These are phyloP conservation scores for Acrocephalus kingi DNA, from an alignment of 2,113 vertebrate species.

Conservation along the genomic window DNA sequence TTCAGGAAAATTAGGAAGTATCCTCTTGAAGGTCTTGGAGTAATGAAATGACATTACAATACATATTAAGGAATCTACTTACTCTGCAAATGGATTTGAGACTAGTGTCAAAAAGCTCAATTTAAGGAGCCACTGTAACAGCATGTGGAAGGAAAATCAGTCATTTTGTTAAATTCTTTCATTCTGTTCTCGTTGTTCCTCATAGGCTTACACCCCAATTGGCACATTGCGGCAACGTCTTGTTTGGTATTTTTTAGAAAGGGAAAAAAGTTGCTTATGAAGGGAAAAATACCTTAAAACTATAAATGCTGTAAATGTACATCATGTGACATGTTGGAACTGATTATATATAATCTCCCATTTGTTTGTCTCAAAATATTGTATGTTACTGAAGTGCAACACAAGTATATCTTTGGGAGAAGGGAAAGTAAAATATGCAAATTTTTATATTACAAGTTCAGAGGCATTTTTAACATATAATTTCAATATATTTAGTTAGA, in stretches of 20 bases:
- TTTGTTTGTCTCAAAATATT: constrained; percentile 4
- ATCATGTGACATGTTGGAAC: background rate
- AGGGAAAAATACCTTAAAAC: background rate
- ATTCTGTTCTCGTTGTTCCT: background rate
- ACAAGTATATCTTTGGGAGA: background rate
- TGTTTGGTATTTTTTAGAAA: background rate
- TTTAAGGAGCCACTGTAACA: background rate
- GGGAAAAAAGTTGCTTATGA: background rate
- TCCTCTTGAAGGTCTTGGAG: background rate
- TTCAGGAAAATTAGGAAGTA: background rate
- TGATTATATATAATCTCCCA: background rate
- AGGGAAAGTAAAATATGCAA: background rate
- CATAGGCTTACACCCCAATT: accelerated
- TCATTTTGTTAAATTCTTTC: background rate
- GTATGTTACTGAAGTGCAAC: background rate
- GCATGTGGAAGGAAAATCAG: accelerated
- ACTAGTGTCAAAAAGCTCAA: background rate
- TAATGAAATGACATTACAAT: background rate
- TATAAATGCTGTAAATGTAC: background rate
- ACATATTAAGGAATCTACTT: accelerated
- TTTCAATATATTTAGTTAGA: constrained; percentile 1
- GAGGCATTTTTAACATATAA: background rate
- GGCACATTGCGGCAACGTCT: accelerated
- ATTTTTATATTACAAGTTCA: background rate
- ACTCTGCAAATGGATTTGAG: background rate